Conservation (phyloP, 2,113 vertebrate species). For the Rhinopomastus cyanomelas region DNA sequence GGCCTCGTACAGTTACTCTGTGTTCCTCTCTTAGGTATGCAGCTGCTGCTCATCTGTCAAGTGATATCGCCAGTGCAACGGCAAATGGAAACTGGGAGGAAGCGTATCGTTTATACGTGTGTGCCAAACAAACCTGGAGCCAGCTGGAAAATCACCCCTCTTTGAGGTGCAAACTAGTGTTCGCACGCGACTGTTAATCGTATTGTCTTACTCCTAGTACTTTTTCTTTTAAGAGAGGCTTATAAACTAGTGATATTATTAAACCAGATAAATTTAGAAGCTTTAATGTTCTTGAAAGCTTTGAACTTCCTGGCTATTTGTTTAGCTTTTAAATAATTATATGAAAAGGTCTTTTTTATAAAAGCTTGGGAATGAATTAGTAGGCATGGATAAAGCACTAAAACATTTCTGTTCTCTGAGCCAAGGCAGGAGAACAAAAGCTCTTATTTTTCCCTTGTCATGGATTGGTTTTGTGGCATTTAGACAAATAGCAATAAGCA, state of each 20-base stretch:
- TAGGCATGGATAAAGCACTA: not conserved
- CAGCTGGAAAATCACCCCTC: conserved; percentile 74
- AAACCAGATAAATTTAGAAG: not conserved
- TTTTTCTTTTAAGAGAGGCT: not conserved
- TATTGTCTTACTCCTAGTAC: not conserved
- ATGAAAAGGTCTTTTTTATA: not conserved
- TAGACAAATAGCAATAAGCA: not conserved
- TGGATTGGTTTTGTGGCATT: not conserved
- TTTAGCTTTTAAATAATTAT: not conserved
- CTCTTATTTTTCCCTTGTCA: not conserved
- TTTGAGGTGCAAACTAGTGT: conserved; percentile 76
- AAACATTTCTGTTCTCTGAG: not conserved
- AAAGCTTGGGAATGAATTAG: not conserved
- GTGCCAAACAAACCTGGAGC: conserved; percentile 80
- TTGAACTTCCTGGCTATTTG: not conserved
- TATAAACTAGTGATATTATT: not conserved
- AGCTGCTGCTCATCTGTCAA: conserved; percentile 78
- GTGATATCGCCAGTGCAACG: conserved; percentile 82
- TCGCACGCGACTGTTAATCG: not conserved
- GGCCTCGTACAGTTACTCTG: not conserved
- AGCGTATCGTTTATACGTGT: conserved; percentile 77
- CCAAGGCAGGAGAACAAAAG: not conserved
- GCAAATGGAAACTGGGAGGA: conserved; percentile 85
- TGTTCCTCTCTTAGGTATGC: conserved; percentile 78
- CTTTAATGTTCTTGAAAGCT: not conserved